Evolutionary conservation across 2,888 invertebrate genomes (phyloP).

Genomic region (Neria commutata): DNA sequence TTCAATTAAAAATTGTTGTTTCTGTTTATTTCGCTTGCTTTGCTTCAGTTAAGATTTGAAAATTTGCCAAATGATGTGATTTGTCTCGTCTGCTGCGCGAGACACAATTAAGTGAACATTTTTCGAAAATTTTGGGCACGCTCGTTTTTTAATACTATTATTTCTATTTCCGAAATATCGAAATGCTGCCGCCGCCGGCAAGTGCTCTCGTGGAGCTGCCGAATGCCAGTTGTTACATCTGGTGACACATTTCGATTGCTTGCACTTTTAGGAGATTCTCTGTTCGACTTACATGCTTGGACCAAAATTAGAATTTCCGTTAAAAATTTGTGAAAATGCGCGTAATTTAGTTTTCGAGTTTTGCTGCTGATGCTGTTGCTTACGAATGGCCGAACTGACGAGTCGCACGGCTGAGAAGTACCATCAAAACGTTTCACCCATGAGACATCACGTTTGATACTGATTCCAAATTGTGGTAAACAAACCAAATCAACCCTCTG

Average conservation of each 20-base stretch:
- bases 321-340: not conserved
- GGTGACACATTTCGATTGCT: conserved; percentile 4
- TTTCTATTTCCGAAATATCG: not conserved
- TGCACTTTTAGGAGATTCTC: conserved; percentile 3
- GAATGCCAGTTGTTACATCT: too few species aligned
- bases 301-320: conserved; percentile 1
- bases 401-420: not conserved
- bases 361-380: too few species aligned
- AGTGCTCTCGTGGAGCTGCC: too few species aligned
- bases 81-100: not conserved
- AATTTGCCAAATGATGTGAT: conserved; percentile 1
- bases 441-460: conserved; percentile 49
- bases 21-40: too few species aligned
- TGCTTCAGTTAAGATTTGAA: conserved; percentile 13
- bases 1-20: not conserved
- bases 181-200: not conserved
- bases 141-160: not conserved
- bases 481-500: conserved; percentile 54
- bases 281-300: conserved; percentile 6
- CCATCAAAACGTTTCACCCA: conserved; percentile 34
- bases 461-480: conserved; percentile 49
- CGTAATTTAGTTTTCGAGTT: not conserved
- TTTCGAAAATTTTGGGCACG: not conserved
- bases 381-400: too few species aligned
- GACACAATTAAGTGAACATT: not conserved